phyloP scores from a whole-genome alignment of 2,888 invertebrate genomes.

The Hyposoter dolosus region DNA sequence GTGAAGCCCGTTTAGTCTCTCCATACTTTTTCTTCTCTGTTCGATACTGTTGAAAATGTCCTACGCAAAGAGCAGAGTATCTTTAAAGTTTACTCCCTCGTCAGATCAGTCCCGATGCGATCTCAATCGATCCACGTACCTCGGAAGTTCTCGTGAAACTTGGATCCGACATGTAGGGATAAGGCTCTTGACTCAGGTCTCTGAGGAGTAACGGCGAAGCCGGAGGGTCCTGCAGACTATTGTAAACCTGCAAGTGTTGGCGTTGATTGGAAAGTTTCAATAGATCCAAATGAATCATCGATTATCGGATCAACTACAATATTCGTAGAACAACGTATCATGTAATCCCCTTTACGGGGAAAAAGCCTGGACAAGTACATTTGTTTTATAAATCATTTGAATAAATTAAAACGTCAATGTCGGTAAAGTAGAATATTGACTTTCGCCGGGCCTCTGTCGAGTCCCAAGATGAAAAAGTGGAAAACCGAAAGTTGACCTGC shows the following conservation, averaged over 20 bases:
- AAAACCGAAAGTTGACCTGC: too few relatives aligned
- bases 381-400: too few relatives aligned
- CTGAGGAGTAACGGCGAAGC: slow-evolving; percentile 80
- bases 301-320: too few relatives aligned
- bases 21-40: slow-evolving; percentile 81
- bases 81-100: neutral
- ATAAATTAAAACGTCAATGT: too few relatives aligned
- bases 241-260: slow-evolving; percentile 79
- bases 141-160: slow-evolving; percentile 83
- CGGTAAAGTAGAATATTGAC: too few relatives aligned
- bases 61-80: slow-evolving; percentile 66
- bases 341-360: too few relatives aligned
- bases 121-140: slow-evolving; percentile 70
- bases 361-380: too few relatives aligned
- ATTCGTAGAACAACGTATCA: too few relatives aligned
- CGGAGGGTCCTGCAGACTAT: slow-evolving; percentile 83
- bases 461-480: too few relatives aligned
- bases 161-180: slow-evolving; percentile 80
- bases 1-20: slow-evolving; percentile 80
- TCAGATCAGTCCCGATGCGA: neutral
- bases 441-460: too few relatives aligned
- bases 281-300: neutral
- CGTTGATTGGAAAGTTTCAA: neutral
- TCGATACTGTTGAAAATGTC: slow-evolving; percentile 83
- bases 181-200: slow-evolving; percentile 78